A percentile compares a stretch with the other conserved stretches of the same genome.
Conservation (phyloP, 2,888 invertebrate genomes). For the Formica aserva region DNA sequence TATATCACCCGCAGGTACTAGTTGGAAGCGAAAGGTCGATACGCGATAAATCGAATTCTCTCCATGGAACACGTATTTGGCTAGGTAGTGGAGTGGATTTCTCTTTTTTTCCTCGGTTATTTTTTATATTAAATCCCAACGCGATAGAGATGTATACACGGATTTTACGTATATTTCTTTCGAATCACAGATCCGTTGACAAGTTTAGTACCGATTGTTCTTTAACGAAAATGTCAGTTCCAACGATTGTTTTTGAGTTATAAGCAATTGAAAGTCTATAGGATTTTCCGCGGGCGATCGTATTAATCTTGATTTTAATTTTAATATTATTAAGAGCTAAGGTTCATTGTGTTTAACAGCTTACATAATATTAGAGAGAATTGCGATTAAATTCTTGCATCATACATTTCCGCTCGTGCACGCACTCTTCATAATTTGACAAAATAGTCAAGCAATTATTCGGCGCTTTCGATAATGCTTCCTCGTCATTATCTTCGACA, state of each 20-base stretch:
- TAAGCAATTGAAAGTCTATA: not conserved
- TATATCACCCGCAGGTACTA: slow-evolving; percentile 64
- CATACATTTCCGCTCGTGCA: slow-evolving; percentile 17
- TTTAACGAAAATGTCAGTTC: not conserved
- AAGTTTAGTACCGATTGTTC: not conserved
- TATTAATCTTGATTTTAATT: not conserved
- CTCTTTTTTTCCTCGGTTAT: slow-evolving; percentile 18
- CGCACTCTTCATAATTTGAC: slow-evolving; percentile 69
- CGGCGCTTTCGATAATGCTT: slow-evolving; percentile 54
- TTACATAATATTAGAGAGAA: not conserved
- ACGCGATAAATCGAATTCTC: slow-evolving; percentile 55
- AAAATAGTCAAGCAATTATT: slow-evolving; percentile 55
- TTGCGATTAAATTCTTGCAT: slow-evolving; percentile 42
- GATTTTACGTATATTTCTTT: slow-evolving; percentile 30
- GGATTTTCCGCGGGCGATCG: not conserved
- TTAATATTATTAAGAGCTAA: not conserved
- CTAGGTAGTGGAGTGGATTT: slow-evolving; percentile 34
- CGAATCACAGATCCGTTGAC: not conserved
- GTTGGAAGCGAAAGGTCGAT: slow-evolving; percentile 43
- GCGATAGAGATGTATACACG: slow-evolving; percentile 3
- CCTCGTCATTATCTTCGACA: slow-evolving; percentile 68
- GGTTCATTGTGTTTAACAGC: not conserved
- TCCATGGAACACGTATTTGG: slow-evolving; percentile 41
- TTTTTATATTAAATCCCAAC: slow-evolving; percentile 24
- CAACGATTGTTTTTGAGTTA: not conserved